Base-by-base conservation (phyloP, 2,113 vertebrate species). In the Excalfactoria chinensis region DNA sequence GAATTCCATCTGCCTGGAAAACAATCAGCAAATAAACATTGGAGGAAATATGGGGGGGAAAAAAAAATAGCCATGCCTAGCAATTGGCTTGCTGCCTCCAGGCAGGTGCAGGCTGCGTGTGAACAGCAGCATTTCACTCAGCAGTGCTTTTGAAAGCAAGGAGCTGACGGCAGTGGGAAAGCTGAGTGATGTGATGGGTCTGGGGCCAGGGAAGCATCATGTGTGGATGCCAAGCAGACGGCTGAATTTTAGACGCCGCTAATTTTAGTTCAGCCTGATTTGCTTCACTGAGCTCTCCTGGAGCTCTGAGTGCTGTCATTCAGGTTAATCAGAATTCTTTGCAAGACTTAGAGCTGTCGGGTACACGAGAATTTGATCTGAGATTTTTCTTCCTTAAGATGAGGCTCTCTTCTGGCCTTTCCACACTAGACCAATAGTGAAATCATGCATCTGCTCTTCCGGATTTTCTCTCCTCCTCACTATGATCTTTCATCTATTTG, bases 181-280 rank as follows among this genome's bases (percentile, higher is more conserved):
- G 76, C 76, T 84, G 89, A 93, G 41, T 46, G 62, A 88, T 71
- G n/a, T 74, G 73, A 79, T 82, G 86, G 75, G 66, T 91, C 80
- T 85, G 79, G 71, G 92, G 73, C 76, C 66, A 60, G 76, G 75
- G 60, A 73, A 43, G 90, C 75, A 67, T 44, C 2, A 5, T 22
- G 13, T 88, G n/a, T 63, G 84, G 71, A 56, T 80, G 70, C 85
- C 60, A 77, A 94, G 88, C 49, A 96, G 90, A 90, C 0, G 13
- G 64, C 49, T 71, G 76, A 79, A 82, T 89, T 93, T 77, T 69
- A 78, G 80, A 78, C 2, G 25, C 74, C 5, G 46, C 90, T 96
- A 94, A 94, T 95, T 96, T 97, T 94, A 96, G 91, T 94, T 87
- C 92, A 28, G 78, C 37, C 4, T 68, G 73, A 87, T 92, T 89